Evolutionary conservation across 2,113 vertebrate species (phyloP).

Genomic region (Python bivittatus): DNA sequence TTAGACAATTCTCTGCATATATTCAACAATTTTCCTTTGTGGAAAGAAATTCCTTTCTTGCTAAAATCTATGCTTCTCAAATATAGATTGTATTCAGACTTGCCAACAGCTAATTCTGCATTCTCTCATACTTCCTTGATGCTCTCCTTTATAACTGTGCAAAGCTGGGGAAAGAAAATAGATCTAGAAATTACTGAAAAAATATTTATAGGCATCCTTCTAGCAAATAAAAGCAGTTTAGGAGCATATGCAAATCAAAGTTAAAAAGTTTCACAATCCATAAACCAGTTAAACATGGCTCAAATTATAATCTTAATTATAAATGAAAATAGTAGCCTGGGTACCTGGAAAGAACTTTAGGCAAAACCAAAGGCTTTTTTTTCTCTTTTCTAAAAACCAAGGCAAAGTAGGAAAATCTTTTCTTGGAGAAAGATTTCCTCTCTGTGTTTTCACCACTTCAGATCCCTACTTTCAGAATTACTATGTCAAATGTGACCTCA

Average conservation of each 20-base stretch:
- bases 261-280: not conserved
- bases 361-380: not conserved
- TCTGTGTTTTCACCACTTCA: not conserved
- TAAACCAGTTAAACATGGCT: not conserved
- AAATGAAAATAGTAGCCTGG: not conserved
- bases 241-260: not conserved
- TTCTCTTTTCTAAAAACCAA: not conserved
- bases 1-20: constrained; percentile 17
- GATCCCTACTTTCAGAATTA: not conserved
- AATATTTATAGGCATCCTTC: not conserved
- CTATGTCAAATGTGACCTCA: not conserved
- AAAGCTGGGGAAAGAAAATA: not conserved
- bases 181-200: no score
- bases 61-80: not conserved
- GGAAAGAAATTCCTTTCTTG: not conserved
- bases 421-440: not conserved
- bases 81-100: not conserved
- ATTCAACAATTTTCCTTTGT: not conserved
- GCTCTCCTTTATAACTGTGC: not conserved
- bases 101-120: not conserved
- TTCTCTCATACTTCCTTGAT: not conserved
- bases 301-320: not conserved
- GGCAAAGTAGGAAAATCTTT: not conserved
- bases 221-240: not conserved
- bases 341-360: not conserved